Percentiles rank a stretch among this genome's conserved stretches.
phyloP scores from a whole-genome alignment of 2,797 vertebrate genomes.

The Anisognathus igniventris region DNA sequence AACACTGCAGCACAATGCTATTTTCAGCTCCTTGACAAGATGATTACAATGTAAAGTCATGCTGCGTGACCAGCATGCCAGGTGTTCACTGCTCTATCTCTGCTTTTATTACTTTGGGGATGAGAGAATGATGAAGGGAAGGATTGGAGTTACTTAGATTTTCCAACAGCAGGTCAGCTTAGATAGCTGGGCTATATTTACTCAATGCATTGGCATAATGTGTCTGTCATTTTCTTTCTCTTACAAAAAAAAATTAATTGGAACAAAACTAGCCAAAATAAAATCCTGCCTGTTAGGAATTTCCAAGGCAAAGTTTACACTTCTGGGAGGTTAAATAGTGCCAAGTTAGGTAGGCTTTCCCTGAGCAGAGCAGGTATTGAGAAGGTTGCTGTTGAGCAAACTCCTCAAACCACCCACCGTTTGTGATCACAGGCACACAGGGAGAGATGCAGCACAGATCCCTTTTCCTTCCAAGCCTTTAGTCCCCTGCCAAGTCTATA shows the following conservation, averaged over 20 bases:
- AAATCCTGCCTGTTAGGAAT: not conserved
- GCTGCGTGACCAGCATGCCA: conserved; percentile 68
- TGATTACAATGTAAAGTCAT: conserved; percentile 70
- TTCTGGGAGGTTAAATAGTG: not conserved
- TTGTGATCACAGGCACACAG: not conserved
- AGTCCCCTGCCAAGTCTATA: not conserved
- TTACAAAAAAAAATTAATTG: not conserved
- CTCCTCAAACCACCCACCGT: not conserved
- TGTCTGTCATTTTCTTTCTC: not conserved
- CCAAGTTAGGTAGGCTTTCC: not conserved
- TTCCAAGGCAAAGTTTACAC: not conserved
- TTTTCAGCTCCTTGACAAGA: conserved; percentile 68
- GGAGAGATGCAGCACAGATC: not conserved
- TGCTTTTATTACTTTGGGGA: conserved; percentile 49
- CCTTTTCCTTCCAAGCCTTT: not conserved
- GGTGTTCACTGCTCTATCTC: conserved; percentile 67
- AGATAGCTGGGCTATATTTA: conserved; percentile 21
- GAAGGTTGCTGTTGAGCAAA: not conserved
- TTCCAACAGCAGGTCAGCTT: conserved; percentile 40
- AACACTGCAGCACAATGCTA: conserved; percentile 46
- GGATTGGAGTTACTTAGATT: conserved; percentile 15
- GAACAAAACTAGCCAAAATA: not conserved
- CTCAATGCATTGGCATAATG: not conserved
- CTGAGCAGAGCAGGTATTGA: not conserved
- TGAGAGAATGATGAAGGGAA: conserved; percentile 30